Evolutionary conservation across 2,797 vertebrate genomes (phyloP).

Genomic region (Delichon dasypus): DNA sequence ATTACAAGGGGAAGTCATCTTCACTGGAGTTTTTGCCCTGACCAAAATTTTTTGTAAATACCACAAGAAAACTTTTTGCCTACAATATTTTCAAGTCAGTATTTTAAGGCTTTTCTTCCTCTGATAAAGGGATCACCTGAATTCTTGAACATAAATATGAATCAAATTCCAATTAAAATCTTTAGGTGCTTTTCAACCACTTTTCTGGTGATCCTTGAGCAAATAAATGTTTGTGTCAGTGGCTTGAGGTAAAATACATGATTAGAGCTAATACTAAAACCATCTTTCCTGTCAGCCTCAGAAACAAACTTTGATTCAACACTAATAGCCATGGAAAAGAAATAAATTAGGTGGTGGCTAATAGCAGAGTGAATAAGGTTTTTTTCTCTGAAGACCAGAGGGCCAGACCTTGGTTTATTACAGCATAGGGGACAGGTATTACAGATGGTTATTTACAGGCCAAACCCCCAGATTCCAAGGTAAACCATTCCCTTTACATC

Average conservation of each 20-base stretch:
- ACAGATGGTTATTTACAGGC: background rate
- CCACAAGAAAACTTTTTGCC: background rate
- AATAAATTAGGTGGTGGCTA: background rate
- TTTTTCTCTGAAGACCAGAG: background rate
- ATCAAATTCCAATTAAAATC: background rate
- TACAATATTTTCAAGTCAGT: background rate
- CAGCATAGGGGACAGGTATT: background rate
- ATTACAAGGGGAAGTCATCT: background rate
- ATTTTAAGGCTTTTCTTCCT: background rate
- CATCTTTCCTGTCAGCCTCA: constrained; percentile 12
- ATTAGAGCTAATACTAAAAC: constrained; percentile 26
- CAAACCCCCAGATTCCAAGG: background rate
- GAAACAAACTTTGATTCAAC: constrained; percentile 12
- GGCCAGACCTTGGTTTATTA: background rate
- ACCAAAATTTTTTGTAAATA: background rate
- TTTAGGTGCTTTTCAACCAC: background rate
- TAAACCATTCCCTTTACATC: background rate
- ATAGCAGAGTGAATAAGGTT: background rate
- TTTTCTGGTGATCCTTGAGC: constrained; percentile 3
- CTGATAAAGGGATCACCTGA: background rate
- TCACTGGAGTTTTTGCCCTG: background rate
- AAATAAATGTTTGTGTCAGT: constrained; percentile 10
- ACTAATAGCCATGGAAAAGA: background rate
- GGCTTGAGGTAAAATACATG: background rate
- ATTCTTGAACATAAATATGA: background rate